These are phyloP conservation scores for Aythya baeri DNA, from an alignment of 2,113 vertebrate genomes.

Conservation along the genomic window DNA sequence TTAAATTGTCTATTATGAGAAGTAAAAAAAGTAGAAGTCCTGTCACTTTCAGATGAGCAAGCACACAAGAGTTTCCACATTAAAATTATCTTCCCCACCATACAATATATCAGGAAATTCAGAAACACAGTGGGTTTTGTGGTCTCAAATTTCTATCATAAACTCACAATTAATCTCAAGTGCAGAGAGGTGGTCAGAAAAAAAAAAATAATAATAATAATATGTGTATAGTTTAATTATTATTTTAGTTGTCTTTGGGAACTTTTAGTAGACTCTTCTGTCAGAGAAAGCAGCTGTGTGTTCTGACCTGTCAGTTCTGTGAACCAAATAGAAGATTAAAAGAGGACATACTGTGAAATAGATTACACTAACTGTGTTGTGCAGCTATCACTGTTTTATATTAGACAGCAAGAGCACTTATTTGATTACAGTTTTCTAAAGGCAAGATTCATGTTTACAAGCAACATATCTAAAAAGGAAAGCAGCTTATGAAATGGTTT, in stretches of 20 bases:
- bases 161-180: neutral
- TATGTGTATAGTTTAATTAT: neutral
- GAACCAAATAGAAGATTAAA: slow-evolving; percentile 21
- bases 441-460: slow-evolving; percentile 14
- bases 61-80: neutral
- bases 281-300: neutral
- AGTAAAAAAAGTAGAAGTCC: neutral
- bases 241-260: neutral
- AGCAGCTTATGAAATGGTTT: slow-evolving; percentile 28
- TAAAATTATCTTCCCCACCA: neutral
- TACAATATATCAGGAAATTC: neutral
- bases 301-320: neutral
- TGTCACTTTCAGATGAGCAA: neutral
- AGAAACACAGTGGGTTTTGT: neutral
- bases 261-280: neutral
- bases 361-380: slow-evolving; percentile 14
- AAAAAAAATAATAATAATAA: accelerated
- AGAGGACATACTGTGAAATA: slow-evolving; percentile 17
- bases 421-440: slow-evolving; percentile 51
- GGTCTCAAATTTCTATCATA: neutral
- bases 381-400: slow-evolving; percentile 2
- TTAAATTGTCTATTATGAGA: neutral
- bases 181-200: neutral
- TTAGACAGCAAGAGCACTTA: neutral
- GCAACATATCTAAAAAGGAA: slow-evolving; percentile 26